Conservation (phyloP, 2,888 invertebrate genomes). For the Marronus borbonicus region DNA sequence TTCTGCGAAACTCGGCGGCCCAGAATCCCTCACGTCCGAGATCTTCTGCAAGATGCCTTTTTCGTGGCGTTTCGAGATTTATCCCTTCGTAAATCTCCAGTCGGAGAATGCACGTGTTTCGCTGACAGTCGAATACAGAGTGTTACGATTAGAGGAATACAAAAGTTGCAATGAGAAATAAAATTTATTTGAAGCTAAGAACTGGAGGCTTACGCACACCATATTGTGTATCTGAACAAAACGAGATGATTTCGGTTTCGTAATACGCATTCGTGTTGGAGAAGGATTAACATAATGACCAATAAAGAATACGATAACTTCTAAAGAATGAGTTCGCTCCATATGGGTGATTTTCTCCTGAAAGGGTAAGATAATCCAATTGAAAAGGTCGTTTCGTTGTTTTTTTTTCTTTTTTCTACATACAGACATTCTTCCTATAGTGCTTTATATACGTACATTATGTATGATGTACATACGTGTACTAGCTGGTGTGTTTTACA, state of each 20-base stretch:
- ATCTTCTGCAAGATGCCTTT: not conserved
- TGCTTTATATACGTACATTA: not conserved
- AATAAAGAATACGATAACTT: constrained; percentile 27
- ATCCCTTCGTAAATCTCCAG: not conserved
- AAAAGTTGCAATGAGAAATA: no score
- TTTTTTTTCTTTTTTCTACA: constrained; percentile 5
- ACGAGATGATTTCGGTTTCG: constrained; percentile 2
- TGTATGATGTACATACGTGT: constrained; percentile 17
- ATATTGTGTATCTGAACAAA: constrained; percentile 21
- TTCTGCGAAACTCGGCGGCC: not conserved
- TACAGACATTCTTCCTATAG: constrained; percentile 8
- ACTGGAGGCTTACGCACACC: not conserved
- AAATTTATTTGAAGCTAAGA: no score
- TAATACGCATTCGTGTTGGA: not conserved
- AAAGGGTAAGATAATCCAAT: constrained; percentile 40
- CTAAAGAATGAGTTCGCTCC: constrained; percentile 14
- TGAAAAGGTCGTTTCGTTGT: constrained; percentile 22
- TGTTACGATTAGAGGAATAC: not conserved
- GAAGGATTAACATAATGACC: constrained; percentile 31
- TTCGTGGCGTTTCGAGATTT: constrained; percentile 4
- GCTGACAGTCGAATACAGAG: not conserved
- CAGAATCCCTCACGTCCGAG: constrained; percentile 9
- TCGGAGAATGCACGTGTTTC: constrained; percentile 5
- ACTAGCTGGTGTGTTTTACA: constrained; percentile 9
- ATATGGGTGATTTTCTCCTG: constrained; percentile 31